Conservation (phyloP, 2,113 vertebrate genomes). For the Menidia beryllina region DNA sequence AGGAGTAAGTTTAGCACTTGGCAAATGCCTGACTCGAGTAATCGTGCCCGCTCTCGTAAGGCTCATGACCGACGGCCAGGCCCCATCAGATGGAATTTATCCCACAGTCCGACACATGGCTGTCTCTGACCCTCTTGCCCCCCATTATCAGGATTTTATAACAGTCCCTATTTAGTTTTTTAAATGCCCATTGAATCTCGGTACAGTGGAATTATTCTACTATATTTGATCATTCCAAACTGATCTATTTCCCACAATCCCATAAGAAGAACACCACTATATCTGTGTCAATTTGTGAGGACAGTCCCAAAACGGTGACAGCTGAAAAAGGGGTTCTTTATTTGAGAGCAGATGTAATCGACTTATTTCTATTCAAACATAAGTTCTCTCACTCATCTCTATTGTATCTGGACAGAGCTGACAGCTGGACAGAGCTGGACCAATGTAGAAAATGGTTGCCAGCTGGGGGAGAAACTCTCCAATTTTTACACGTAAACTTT, state of each 20-base stretch:
- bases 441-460: no score
- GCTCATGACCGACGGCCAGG: constrained; percentile 19
- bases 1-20: constrained; percentile 53
- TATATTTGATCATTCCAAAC: neutral
- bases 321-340: neutral
- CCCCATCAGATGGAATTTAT: constrained; percentile 19
- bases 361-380: no score
- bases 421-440: neutral
- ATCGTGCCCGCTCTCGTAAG: constrained; percentile 48
- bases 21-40: constrained; percentile 42
- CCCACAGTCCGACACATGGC: constrained; percentile 14
- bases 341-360: neutral
- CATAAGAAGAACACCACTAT: neutral
- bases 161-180: neutral
- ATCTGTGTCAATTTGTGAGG: neutral
- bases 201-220: neutral
- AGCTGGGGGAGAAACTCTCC: no score
- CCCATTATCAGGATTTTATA: constrained; percentile 11
- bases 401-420: no score
- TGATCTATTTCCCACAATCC: neutral
- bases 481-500: neutral
- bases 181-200: neutral
- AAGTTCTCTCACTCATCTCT: no score
- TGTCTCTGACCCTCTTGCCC: constrained; percentile 36
- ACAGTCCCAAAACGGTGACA: neutral